These are phyloP conservation scores for Melieria picta DNA, from an alignment of 2,888 invertebrate genomes.

Conservation along the genomic window DNA sequence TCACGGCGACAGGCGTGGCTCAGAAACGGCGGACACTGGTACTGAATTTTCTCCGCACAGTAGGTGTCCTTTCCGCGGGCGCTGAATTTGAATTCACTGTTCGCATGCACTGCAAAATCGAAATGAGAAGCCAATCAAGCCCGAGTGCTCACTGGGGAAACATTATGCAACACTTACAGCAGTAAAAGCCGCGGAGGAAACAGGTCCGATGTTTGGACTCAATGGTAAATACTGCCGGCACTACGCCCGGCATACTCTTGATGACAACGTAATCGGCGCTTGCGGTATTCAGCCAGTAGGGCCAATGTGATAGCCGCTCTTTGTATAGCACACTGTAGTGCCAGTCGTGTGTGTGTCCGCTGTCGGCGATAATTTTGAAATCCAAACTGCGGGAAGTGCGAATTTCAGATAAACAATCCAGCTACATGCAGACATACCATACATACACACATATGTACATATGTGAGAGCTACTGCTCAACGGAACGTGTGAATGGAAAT, in stretches of 20 bases:
- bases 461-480: not conserved
- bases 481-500: not conserved
- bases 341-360: slow-evolving; percentile 76
- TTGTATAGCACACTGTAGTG: slow-evolving; percentile 74
- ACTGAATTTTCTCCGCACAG: slow-evolving; percentile 69
- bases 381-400: slow-evolving; percentile 66
- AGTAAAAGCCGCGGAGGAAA: slow-evolving; percentile 69
- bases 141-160: not conserved
- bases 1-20: slow-evolving; percentile 70
- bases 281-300: slow-evolving; percentile 71
- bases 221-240: slow-evolving; percentile 68
- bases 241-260: slow-evolving; percentile 64
- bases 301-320: slow-evolving; percentile 74
- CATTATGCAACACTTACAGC: slow-evolving; percentile 68
- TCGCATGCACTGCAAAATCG: slow-evolving; percentile 68
- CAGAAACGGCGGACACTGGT: slow-evolving; percentile 73
- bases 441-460: not conserved
- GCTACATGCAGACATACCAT: slow-evolving; percentile 5
- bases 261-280: slow-evolving; percentile 71
- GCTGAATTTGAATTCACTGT: slow-evolving; percentile 72
- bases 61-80: slow-evolving; percentile 67
- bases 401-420: slow-evolving; percentile 37
- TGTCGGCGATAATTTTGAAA: slow-evolving; percentile 73
- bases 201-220: slow-evolving; percentile 74
- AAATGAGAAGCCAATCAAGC: not conserved